A percentile compares a stretch with the other conserved stretches of the same genome.
Evolutionary conservation across 2,888 invertebrate species (phyloP).

Genomic region (Dysmachus trigonus): DNA sequence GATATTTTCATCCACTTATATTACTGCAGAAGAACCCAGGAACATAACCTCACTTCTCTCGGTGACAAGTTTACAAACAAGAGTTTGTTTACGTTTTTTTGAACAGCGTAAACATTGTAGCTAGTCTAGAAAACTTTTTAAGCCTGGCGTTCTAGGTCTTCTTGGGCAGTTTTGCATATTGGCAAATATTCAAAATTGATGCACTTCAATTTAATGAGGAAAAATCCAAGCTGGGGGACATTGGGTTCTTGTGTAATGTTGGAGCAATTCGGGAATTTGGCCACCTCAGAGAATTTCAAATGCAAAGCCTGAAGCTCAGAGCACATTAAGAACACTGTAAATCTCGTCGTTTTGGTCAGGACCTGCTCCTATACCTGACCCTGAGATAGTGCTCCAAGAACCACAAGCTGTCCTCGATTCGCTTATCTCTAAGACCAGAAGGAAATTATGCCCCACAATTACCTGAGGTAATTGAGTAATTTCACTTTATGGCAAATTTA

Average conservation of each 20-base stretch:
- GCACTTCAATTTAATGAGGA: not conserved
- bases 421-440: slow-evolving; percentile 1
- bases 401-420: not conserved
- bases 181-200: not conserved
- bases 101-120: not conserved
- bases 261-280: not conserved
- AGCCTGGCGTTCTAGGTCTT: not conserved
- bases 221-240: not conserved
- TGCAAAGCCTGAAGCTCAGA: not conserved
- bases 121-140: not conserved
- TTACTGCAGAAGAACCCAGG: not conserved
- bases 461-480: slow-evolving; percentile 24
- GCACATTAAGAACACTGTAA: not conserved
- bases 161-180: not conserved
- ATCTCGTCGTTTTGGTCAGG: not conserved
- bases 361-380: not conserved
- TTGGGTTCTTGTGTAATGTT: not conserved
- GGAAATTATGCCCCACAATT: slow-evolving; percentile 12
- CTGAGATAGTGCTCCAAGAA: not conserved
- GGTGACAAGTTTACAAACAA: slow-evolving; percentile 7
- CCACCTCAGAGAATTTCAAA: not conserved
- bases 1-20: not conserved
- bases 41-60: not conserved
- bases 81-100: slow-evolving; percentile 26
- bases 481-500: slow-evolving; percentile 21